These are phyloP conservation scores for Drosophila formosana DNA, from an alignment of 2,888 invertebrate genomes.

Conservation along the genomic window DNA sequence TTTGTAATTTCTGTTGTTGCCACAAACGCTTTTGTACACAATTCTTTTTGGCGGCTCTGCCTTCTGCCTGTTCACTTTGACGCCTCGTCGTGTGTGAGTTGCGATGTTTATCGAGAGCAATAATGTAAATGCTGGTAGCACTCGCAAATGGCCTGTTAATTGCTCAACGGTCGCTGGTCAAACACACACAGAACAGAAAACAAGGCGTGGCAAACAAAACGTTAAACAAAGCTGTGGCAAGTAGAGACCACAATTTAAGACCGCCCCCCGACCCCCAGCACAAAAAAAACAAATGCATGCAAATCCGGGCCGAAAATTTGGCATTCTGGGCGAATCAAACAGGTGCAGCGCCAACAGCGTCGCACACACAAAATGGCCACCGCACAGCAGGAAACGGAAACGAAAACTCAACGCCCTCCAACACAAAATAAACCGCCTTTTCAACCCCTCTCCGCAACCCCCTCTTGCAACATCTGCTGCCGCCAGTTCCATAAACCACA, in stretches of 20 bases:
- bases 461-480: too few species aligned
- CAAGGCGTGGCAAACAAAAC: conserved; percentile 32
- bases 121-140: conserved; percentile 52
- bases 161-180: conserved; percentile 42
- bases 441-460: not conserved
- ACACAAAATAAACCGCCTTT: not conserved
- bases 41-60: conserved; percentile 32
- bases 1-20: conserved; percentile 57
- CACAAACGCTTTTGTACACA: conserved; percentile 32
- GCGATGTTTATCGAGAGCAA: conserved; percentile 54
- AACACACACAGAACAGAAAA: conserved; percentile 6
- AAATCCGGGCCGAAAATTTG: conserved; percentile 17
- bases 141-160: conserved; percentile 68
- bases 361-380: conserved; percentile 45
- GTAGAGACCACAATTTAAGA: not conserved
- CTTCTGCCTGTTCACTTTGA: conserved; percentile 21
- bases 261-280: not conserved
- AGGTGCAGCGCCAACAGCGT: conserved; percentile 36
- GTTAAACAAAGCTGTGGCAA: conserved; percentile 14
- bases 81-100: conserved; percentile 22
- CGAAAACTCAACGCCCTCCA: conserved; percentile 22
- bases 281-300: conserved; percentile 14
- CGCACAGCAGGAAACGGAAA: conserved; percentile 42
- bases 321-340: conserved; percentile 47
- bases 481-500: conserved; percentile 20